Percentiles rank a stretch among this genome's conserved stretches.
These are phyloP conservation scores for Pungitius pungitius DNA, from an alignment of 2,113 vertebrate genomes.

Conservation along the genomic window DNA sequence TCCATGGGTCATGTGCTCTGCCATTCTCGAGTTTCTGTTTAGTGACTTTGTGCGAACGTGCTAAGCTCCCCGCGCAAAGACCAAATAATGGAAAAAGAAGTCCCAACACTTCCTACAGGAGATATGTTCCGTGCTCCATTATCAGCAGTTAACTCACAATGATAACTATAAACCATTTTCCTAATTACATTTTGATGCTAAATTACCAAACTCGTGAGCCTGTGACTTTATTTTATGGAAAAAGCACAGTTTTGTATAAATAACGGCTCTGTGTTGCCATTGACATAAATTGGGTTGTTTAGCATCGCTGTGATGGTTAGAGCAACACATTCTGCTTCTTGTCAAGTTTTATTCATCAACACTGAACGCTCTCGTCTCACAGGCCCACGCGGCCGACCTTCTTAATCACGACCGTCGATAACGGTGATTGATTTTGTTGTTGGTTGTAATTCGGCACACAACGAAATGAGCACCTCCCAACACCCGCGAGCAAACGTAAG, in stretches of 20 bases:
- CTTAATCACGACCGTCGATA: no score
- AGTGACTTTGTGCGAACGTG: neutral
- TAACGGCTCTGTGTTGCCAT: neutral
- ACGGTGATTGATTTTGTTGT: no score
- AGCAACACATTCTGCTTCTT: neutral
- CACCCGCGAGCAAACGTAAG: no score
- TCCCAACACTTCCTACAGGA: neutral
- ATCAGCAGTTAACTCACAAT: neutral
- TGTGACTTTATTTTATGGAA: conserved; percentile 5
- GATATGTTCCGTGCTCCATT: neutral
- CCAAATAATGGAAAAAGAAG: neutral
- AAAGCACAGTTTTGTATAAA: neutral
- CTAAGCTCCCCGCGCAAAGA: neutral
- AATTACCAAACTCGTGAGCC: conserved; percentile 3
- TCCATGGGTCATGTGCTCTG: neutral
- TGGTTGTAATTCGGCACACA: no score
- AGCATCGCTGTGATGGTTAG: neutral
- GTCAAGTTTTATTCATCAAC: neutral
- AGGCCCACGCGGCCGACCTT: no score
- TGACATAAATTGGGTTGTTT: neutral
- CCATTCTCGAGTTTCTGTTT: conserved; percentile 10
- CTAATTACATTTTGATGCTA: conserved; percentile 25
- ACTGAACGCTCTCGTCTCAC: neutral
- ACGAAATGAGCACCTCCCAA: no score
- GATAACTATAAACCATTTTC: conserved; percentile 17